These are phyloP conservation scores for Pecten maximus DNA, from an alignment of 2,888 invertebrate genomes.

Conservation along the genomic window DNA sequence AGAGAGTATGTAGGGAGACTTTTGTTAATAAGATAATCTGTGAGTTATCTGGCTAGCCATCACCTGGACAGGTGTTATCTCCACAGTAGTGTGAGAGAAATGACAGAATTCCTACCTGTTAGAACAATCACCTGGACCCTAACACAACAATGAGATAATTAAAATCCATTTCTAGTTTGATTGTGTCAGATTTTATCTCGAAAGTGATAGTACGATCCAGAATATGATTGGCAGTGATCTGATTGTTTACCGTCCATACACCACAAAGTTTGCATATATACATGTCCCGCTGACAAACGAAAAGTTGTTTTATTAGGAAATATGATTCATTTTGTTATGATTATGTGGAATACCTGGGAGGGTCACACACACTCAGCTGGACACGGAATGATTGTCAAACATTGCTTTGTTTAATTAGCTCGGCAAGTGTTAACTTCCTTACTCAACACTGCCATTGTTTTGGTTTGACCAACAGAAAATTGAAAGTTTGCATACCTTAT, in stretches of 20 bases:
- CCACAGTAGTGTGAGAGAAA: not conserved
- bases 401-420: conserved; percentile 15
- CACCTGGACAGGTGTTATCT: conserved; percentile 8
- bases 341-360: not conserved
- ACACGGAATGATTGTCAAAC: not conserved
- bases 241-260: conserved; percentile 36
- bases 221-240: conserved; percentile 35
- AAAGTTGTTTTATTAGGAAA: not conserved
- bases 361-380: conserved; percentile 8
- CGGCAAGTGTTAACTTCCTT: not conserved
- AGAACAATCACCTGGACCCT: not conserved
- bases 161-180: conserved; percentile 23
- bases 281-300: conserved; percentile 2
- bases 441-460: not conserved
- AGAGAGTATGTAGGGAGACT: conserved; percentile 21
- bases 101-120: not conserved
- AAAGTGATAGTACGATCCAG: conserved; percentile 49
- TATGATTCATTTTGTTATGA: not conserved
- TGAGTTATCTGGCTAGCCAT: not conserved
- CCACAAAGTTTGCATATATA: not conserved
- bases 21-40: conserved; percentile 19
- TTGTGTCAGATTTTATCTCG: conserved; percentile 45
- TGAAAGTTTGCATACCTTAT: not conserved
- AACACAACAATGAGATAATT: conserved; percentile 22
- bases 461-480: conserved; percentile 18